Base-by-base conservation (phyloP, 2,888 invertebrate genomes). In the Lampropteryx suffumata region DNA sequence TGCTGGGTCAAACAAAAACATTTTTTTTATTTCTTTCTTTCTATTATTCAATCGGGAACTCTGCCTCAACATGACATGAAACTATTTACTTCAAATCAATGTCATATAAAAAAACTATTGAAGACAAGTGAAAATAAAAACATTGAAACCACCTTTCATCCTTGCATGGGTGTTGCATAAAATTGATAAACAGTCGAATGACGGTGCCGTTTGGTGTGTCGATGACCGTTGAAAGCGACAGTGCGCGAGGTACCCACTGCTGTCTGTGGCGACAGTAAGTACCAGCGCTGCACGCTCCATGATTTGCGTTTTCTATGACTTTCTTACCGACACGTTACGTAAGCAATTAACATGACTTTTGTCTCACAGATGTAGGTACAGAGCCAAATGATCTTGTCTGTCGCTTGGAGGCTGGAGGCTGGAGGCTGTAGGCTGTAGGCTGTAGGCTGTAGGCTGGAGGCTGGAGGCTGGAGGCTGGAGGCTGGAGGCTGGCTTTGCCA, bases 241-340 rank as follows among this genome's bases (percentile, higher is more conserved):
- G 40, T 30, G 50, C 14, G 14, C 17, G 26, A 29, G 11, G 29
- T 28, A 10, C n/a, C 5, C 10, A 14, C 27, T 28, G 1, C 2
- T 5, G 5, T 17, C 2, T 3, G 1, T 12, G 26, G n/a, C 21
- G 36, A 24, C 49, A 27, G n/a, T 35, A 12, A 27, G 28, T 37
- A 21, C 13, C 13, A n/a, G 33, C 7, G 13, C 6, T 10, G 39
- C 47, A 14, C 36, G 34, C 44, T 13, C 43, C 9, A 12, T 50
- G 41, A 36, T 26, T 45, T 32, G 50, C 40, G 14, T 37, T 17
- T 36, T 34, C 29, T 35, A 32, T 30, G 27, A 46, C 51, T 51
- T 46, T 40, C 50, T 42, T 42, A 42, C n/a, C n/a, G n/a, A n/a
- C 32, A n/a, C 24, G 47, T 47, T 47, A 47, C 43, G 39, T 46